Evolutionary conservation across 2,797 vertebrate species (phyloP).

Genomic region (Pogonophryne albipinna): DNA sequence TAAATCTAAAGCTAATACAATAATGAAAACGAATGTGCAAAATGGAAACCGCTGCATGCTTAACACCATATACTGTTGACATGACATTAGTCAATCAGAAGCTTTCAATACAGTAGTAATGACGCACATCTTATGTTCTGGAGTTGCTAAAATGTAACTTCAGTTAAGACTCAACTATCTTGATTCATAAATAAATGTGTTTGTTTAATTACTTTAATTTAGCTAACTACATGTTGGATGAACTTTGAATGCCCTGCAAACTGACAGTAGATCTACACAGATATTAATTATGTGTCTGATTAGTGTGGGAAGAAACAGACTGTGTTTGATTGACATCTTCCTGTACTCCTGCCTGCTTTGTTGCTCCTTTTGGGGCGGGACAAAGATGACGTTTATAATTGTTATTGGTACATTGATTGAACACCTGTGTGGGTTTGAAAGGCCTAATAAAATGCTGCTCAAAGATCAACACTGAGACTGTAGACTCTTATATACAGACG

Average conservation of each 20-base stretch:
- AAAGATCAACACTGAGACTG: not conserved
- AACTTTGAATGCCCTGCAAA: not conserved
- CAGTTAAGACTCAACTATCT: not conserved
- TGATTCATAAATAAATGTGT: not conserved
- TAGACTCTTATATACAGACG: not conserved
- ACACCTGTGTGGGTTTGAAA: not conserved
- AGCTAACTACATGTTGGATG: not conserved
- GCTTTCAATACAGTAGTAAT: not conserved
- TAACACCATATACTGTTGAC: not conserved
- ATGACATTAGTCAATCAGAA: not conserved
- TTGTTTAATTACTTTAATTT: not conserved
- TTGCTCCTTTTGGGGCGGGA: not conserved
- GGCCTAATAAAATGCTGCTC: not conserved
- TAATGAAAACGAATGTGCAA: not conserved
- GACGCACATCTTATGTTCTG: not conserved
- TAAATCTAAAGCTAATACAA: not conserved
- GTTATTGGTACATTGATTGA: not conserved
- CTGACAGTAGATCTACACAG: not conserved
- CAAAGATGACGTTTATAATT: slow-evolving; percentile 4
- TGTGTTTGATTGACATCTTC: slow-evolving; percentile 12
- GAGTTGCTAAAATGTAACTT: not conserved
- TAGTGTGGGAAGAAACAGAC: not conserved
- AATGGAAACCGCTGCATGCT: not conserved
- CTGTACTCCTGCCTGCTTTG: not conserved
- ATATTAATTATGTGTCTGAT: not conserved